These are phyloP conservation scores for Drosophila leontia DNA, from an alignment of 1,140 invertebrate species.

Conservation along the genomic window DNA sequence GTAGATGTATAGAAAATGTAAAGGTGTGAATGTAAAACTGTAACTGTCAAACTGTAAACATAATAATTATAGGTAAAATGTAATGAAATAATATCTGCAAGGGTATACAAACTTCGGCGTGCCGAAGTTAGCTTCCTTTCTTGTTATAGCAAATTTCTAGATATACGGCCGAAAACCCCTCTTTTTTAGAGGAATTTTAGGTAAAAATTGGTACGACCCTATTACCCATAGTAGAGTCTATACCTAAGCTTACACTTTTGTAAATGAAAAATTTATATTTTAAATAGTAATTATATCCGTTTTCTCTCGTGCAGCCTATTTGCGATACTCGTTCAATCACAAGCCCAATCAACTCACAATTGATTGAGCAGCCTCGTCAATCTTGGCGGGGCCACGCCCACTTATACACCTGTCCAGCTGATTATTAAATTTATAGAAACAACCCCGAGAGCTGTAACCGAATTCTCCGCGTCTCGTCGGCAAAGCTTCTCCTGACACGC, in stretches of 20 bases:
- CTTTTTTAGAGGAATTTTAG: no score
- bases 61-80: no score
- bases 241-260: background rate
- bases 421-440: conserved; percentile 30
- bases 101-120: no score
- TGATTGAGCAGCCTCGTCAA: conserved; percentile 36
- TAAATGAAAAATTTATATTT: background rate
- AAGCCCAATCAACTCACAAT: conserved; percentile 30
- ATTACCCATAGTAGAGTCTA: no score
- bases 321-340: background rate
- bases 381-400: conserved; percentile 21
- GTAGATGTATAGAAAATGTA: no score
- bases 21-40: no score
- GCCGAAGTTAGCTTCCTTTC: no score
- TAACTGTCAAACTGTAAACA: no score
- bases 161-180: no score
- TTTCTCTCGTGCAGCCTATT: background rate
- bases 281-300: background rate
- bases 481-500: conserved; percentile 62
- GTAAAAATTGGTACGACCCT: no score
- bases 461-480: conserved; percentile 26
- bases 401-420: conserved; percentile 34
- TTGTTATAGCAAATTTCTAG: no score
- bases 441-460: conserved; percentile 7
- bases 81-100: no score